Evolutionary conservation across 2,797 vertebrate species (phyloP), one percentile per base, ranked within the genome.

Genomic region (Huso huso): DNA sequence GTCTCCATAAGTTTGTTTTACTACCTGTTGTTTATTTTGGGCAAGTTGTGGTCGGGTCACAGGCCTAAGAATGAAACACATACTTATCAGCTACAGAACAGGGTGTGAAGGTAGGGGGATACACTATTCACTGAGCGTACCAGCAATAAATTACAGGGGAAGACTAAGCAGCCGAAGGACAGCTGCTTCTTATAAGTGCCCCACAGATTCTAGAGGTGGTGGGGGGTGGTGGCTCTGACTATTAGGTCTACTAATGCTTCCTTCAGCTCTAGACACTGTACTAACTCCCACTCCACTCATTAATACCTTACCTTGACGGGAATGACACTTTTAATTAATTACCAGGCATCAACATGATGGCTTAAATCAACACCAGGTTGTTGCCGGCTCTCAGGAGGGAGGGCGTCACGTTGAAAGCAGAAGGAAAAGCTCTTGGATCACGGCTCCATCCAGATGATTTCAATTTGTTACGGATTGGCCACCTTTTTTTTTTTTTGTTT

Each of bases 361-460:
- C 66, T 77, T 64, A 74, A 65, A 74, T 60, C 51, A 69, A 49
- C 61, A 68, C 72, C 68, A 69, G 53, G 52, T 68, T 77, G 67
- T 6, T 61, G 59, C 65, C 72, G 70, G 74, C 64, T 63, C 53
- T 75, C 49, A 58, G 67, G 75, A 76, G 73, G 58, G 50, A 72
- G 61, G n/a, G 23, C 18, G 51, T 70, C 77, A 77, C 48, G 62
- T 70, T 18, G 18, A n/a, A 23, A 12, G 18, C 61, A 62, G 61
- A 62, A 37, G 61, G 55, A 37, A 37, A 37, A 37, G 37, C 10
- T n/a, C 10, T 58, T 58, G 55, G 55, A 58, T 58, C 55, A 58
- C 15, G 12, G 55, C 55, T 58, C 37, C 37, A 58, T 58, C 15
- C 7, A 58, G 10, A 11, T 58, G 55, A 37, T 37, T 37, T 37